These are phyloP conservation scores for Troides oblongomaculatus DNA, from an alignment of 2,888 invertebrate species.

Conservation along the genomic window DNA sequence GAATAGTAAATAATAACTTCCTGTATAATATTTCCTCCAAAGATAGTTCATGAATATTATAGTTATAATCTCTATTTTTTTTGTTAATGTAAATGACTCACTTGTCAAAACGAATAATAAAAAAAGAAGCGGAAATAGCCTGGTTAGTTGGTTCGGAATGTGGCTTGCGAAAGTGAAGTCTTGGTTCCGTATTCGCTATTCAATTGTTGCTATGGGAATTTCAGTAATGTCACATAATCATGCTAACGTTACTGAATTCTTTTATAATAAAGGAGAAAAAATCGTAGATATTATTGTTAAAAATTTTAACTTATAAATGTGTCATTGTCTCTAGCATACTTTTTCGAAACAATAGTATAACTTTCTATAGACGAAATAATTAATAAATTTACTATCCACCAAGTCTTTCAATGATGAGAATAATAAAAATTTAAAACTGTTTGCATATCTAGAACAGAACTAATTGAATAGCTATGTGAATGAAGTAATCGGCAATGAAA, in stretches of 20 bases:
- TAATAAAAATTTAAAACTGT: not conserved
- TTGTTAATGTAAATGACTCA: not conserved
- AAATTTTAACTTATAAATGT: not conserved
- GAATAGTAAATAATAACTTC: not conserved
- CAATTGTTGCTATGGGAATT: not conserved
- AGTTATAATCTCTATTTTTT: not conserved
- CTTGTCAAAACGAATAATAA: not conserved
- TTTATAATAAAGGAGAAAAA: not conserved
- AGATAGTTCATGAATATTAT: not conserved
- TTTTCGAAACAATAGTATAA: not conserved
- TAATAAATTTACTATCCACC: not conserved
- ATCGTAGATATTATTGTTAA: not conserved
- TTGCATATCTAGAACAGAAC: not conserved
- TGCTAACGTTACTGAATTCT: no score
- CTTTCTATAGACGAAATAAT: not conserved
- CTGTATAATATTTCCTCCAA: not conserved
- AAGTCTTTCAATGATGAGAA: not conserved
- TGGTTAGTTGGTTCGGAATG: not conserved
- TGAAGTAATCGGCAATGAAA: no score
- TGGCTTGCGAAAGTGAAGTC: not conserved
- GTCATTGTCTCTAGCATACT: not conserved
- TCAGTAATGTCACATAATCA: not conserved
- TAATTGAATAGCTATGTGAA: not conserved
- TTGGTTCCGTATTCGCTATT: not conserved
- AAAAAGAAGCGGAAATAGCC: not conserved